Base-by-base conservation (phyloP, 2,797 vertebrate genomes). In the Sciurus carolinensis region DNA sequence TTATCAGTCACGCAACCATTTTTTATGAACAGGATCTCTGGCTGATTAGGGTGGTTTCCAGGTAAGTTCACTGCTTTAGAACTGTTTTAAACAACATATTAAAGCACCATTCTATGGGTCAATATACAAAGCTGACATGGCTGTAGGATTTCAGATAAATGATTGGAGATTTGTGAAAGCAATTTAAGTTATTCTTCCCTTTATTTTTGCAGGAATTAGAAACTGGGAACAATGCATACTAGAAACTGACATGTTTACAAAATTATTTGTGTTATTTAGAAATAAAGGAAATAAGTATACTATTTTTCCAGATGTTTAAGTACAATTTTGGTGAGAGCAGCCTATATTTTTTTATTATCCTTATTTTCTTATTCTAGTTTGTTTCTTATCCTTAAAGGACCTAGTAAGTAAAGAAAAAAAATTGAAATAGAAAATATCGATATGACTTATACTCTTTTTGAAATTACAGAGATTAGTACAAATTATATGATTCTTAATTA, bases 121-220 rank as follows among this genome's bases (percentile, higher is more conserved):
- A 90, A 72, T 90, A 66, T 86, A n/a, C 10, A 18, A 89, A 57
- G 24, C 2, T 77, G 47, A 90, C 69, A 80, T 59, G 2, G 76
- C 33, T 66, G 83, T 76, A n/a, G 52, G 71, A 83, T 90, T 95
- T 92, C 24, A 77, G 24, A 42, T 62, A 94, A 94, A 75, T 64
- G 15, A 64, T 44, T 67, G 20, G 3, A n/a, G 17, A 88, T 42
- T 82, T 30, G 20, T 71, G 73, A 92, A 95, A 85, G 5, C 17
- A 96, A 80, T 71, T 87, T 87, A 67, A 84, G 13, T 67, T 94
- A 36, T 84, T 9, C 1, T 3, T 80, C 7, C 24, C 0, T 3
- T 73, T 52, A 59, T 18, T 95, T 91, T 71, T 88, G 26, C 1
- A 91, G 12, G 44, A 36, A 13, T 33, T 71, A 75, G 7, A 82